Evolutionary conservation across 1,140 invertebrate genomes (phyloP), one percentile per base, ranked within the genome.

Genomic region (Galleria mellonella): DNA sequence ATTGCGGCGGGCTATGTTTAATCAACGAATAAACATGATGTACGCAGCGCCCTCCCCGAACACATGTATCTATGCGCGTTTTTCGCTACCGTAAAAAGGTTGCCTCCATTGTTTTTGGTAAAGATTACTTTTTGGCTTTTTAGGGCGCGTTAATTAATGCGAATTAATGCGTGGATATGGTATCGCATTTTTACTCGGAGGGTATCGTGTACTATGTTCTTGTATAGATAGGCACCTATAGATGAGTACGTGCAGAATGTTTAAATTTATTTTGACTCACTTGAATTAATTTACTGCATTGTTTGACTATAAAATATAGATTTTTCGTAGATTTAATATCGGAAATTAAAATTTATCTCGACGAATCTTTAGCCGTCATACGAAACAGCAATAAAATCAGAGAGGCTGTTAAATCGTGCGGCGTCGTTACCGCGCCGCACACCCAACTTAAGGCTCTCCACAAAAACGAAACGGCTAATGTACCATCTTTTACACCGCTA

Each of bases 11-110:
- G 61, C 66, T 61, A 49, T 64, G 74, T 77, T 81, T 83, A 83
- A 83, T 83, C 79, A 83, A 81, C 69, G 76, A 54, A 71, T 79
- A 74, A 79, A 75, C 76, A 81, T 59, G 58, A 37, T 68, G 64
- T 71, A 63, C 55, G 44, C 37, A 47, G 37, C 55, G 39, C 58
- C 65, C 62, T 52, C 40, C 38, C 49, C 46, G 50, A 51, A 71
- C 62, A 60, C 53, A 55, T 68, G 69, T 62, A 65, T 53, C 51
- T 69, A 62, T 67, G 60, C 59, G 66, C 43, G 39, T 59, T 59
- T 65, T 57, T 63, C 57, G 51, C 49, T 42, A 49, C 36, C 55
- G 56, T 57, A 63, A 63, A 56, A 67, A 64, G 64, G 64, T 58
- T 51, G 58, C 49, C 37, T 43, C 55, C 59, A 55, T 66, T 62